Conservation (phyloP, 2,888 invertebrate genomes). For the Rhyacophila evoluta region DNA sequence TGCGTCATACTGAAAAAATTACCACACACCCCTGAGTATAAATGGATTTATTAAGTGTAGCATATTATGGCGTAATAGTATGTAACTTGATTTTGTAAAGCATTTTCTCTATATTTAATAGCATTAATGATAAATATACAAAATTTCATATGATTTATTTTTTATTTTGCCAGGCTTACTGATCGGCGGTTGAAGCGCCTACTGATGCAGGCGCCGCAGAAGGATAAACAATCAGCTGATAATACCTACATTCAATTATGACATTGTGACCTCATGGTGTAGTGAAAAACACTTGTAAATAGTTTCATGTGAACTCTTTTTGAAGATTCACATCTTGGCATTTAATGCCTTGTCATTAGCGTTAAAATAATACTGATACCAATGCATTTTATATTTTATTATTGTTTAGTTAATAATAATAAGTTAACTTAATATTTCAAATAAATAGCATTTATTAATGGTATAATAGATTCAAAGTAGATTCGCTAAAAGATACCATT, state of each 20-base stretch:
- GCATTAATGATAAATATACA: too few species aligned
- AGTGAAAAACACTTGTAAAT: slow-evolving; percentile 30
- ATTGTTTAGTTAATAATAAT: neutral
- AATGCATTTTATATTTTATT: neutral
- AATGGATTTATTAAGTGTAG: too few species aligned
- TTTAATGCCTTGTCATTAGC: neutral
- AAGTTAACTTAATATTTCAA: neutral
- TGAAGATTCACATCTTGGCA: neutral
- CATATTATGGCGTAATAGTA: too few species aligned
- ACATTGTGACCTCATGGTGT: slow-evolving; percentile 15
- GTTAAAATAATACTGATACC: neutral
- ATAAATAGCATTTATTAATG: neutral
- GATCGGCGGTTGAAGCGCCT: slow-evolving; percentile 42
- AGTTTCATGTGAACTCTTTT: neutral
- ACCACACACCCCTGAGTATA: too few species aligned
- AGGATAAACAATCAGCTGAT: neutral
- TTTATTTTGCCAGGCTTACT: slow-evolving; percentile 47
- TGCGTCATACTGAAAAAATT: too few species aligned
- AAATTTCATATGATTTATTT: too few species aligned
- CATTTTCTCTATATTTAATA: too few species aligned
- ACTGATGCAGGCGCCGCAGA: slow-evolving; percentile 20
- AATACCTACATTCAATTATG: neutral
- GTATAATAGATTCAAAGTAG: neutral
- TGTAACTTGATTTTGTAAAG: too few species aligned
- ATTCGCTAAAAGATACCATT: too few species aligned